A percentile compares a stretch with the other conserved stretches of the same genome.
Evolutionary conservation across 2,888 invertebrate genomes (phyloP).

Genomic region (Drosophila peninsularis): DNA sequence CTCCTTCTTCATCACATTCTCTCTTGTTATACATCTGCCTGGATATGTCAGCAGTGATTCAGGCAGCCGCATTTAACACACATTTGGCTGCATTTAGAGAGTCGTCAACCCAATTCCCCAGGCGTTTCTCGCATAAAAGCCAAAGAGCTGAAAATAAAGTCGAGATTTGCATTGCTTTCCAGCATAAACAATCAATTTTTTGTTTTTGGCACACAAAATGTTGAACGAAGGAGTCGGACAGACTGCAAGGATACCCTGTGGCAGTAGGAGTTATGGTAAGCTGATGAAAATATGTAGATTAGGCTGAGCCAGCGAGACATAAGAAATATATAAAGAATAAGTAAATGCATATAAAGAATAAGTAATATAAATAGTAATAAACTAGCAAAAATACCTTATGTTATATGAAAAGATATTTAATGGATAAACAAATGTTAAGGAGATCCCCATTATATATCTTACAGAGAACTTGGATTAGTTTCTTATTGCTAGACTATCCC

Average conservation of each 20-base stretch:
- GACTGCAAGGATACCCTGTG: slow-evolving; percentile 1
- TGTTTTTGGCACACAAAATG: slow-evolving; percentile 31
- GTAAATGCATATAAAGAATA: neutral
- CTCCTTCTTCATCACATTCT: neutral
- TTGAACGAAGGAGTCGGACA: slow-evolving; percentile 17
- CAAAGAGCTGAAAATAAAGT: slow-evolving; percentile 13
- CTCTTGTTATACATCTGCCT: neutral
- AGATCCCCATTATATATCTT: no score
- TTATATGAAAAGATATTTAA: no score
- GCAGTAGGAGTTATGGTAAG: neutral
- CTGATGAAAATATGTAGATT: neutral
- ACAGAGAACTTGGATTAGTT: no score
- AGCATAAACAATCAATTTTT: slow-evolving; percentile 30
- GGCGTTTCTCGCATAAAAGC: slow-evolving; percentile 30
- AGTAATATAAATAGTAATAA: no score
- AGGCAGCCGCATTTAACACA: slow-evolving; percentile 8
- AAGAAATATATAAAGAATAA: neutral
- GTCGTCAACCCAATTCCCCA: slow-evolving; percentile 53
- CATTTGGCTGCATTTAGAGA: slow-evolving; percentile 22
- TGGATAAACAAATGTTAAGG: no score
- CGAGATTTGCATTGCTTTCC: slow-evolving; percentile 19
- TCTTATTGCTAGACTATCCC: no score
- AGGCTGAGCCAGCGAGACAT: neutral
- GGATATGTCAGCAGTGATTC: slow-evolving; percentile 12
- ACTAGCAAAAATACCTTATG: no score